phyloP scores from a whole-genome alignment of 2,888 invertebrate genomes.

The Oligia latruncula region DNA sequence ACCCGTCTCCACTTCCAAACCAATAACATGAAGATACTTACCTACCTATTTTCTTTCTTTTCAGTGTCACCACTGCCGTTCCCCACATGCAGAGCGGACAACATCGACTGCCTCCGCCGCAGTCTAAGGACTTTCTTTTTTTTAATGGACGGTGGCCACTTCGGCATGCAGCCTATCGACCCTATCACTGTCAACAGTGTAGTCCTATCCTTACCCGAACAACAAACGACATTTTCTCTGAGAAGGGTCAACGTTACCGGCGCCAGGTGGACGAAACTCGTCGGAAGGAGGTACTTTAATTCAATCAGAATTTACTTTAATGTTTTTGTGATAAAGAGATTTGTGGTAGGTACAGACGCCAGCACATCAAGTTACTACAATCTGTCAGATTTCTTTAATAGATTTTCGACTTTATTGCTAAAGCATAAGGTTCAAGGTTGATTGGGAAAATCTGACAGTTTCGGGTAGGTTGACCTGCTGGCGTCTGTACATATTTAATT shows the following conservation, averaged over 20 bases:
- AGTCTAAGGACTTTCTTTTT: constrained; percentile 85
- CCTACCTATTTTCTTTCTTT: constrained; percentile 34
- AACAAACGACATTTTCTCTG: constrained; percentile 80
- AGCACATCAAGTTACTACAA: too few relatives aligned
- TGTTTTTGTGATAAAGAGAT: constrained; percentile 20
- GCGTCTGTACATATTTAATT: too few relatives aligned
- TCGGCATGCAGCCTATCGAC: constrained; percentile 83
- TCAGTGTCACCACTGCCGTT: constrained; percentile 81
- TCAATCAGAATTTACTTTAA: constrained; percentile 28
- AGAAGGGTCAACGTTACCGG: constrained; percentile 85
- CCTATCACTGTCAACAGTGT: constrained; percentile 82
- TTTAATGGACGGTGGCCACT: constrained; percentile 82
- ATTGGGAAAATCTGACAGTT: too few relatives aligned
- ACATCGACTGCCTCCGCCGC: constrained; percentile 83
- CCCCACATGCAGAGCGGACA: constrained; percentile 81
- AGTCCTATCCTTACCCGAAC: constrained; percentile 78
- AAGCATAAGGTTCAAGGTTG: too few relatives aligned
- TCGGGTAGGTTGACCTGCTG: too few relatives aligned
- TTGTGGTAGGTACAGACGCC: constrained; percentile 16
- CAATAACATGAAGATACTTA: not conserved
- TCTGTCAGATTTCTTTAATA: too few relatives aligned
- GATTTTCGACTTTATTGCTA: too few relatives aligned
- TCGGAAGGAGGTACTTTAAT: constrained; percentile 77
- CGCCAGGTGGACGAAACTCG: constrained; percentile 83
- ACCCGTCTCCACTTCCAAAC: too few relatives aligned